phyloP scores from a whole-genome alignment of 2,888 invertebrate genomes.

The Tipula unca region DNA sequence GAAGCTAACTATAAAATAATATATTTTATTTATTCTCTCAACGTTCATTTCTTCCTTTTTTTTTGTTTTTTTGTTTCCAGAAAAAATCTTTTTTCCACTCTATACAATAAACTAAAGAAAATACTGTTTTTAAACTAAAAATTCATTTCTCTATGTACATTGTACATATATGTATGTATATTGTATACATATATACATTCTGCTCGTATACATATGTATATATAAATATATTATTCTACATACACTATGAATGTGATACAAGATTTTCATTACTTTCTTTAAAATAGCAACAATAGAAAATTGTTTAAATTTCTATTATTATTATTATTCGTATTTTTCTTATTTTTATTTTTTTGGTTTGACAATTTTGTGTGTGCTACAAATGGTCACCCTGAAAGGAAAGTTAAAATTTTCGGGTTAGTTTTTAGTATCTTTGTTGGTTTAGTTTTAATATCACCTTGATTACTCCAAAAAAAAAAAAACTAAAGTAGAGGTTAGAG shows the following conservation, averaged over 20 bases:
- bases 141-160: not conserved
- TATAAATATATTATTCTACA: not conserved
- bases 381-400: not conserved
- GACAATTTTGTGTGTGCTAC: not conserved
- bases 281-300: not conserved
- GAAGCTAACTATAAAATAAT: not conserved
- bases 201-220: not conserved
- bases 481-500: not conserved
- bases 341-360: not conserved
- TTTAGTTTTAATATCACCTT: not conserved
- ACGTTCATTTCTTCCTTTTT: slow-evolving; percentile 1
- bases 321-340: not conserved
- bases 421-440: not conserved
- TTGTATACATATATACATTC: not conserved
- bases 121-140: not conserved
- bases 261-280: not conserved
- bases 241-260: not conserved
- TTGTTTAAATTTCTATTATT: not conserved
- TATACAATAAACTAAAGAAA: not conserved
- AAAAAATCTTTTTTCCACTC: not conserved
- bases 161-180: not conserved
- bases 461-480: not conserved
- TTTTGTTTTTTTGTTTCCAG: no score
- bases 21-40: not conserved
- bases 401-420: not conserved